phyloP scores from a whole-genome alignment of 2,113 vertebrate species.

The Harpagus bidentatus region DNA sequence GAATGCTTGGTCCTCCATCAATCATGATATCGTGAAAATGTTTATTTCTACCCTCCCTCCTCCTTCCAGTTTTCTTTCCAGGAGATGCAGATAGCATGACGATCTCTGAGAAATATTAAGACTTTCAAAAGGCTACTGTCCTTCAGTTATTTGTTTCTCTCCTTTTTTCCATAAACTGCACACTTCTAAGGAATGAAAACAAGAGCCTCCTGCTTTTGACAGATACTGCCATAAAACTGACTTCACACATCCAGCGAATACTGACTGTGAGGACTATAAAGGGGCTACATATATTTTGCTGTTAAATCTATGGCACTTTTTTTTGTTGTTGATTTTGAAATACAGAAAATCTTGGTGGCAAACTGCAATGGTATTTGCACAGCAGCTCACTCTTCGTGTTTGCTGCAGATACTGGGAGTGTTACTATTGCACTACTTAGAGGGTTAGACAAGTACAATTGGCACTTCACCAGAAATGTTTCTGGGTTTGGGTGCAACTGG shows the following conservation, averaged over 20 bases:
- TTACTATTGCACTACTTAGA: neutral
- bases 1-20: neutral
- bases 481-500: neutral
- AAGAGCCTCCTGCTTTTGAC: neutral
- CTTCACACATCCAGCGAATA: neutral
- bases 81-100: neutral
- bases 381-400: accelerated
- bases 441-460: neutral
- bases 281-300: neutral
- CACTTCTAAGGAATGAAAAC: neutral
- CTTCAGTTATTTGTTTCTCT: neutral
- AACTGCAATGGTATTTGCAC: neutral
- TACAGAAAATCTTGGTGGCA: neutral
- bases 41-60: neutral
- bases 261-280: neutral
- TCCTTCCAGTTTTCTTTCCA: neutral
- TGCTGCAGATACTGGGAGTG: neutral
- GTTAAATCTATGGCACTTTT: neutral
- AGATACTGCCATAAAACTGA: neutral
- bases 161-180: neutral
- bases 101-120: neutral
- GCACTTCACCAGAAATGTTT: neutral
- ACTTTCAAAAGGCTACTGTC: neutral
- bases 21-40: accelerated
- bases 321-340: neutral